These are phyloP conservation scores for Buphagus erythrorhynchus DNA, from an alignment of 2,797 vertebrate species.

Conservation along the genomic window DNA sequence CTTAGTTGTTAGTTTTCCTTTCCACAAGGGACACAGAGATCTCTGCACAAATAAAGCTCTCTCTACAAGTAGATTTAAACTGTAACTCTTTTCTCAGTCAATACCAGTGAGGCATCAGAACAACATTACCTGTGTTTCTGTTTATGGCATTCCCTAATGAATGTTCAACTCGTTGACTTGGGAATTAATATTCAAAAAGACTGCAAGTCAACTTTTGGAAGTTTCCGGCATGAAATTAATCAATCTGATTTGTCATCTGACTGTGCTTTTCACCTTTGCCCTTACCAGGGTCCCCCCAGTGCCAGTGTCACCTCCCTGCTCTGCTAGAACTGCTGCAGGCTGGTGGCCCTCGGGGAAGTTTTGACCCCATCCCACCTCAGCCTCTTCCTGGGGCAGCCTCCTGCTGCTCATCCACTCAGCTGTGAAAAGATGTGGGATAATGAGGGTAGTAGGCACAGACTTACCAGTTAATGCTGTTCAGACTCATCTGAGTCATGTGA, in stretches of 20 bases:
- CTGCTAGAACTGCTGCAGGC: background rate
- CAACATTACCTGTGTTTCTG: background rate
- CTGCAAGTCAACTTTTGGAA: background rate
- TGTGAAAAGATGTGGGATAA: background rate
- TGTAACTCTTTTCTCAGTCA: background rate
- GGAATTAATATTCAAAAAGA: background rate
- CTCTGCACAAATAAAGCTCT: background rate
- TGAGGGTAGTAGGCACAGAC: background rate
- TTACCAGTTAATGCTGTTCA: background rate
- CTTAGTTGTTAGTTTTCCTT: background rate
- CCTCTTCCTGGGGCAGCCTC: background rate
- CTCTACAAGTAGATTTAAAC: background rate
- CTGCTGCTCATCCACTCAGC: background rate
- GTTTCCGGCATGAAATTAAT: background rate
- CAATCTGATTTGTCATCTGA: background rate
- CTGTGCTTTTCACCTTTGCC: accelerated
- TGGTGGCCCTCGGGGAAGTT: background rate
- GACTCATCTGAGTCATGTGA: background rate
- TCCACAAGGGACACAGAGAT: background rate
- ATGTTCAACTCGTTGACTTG: background rate
- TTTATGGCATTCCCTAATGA: background rate
- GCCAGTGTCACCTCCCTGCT: background rate
- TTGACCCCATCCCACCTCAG: accelerated
- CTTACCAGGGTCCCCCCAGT: accelerated
- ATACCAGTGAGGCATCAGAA: background rate